Evolutionary conservation across 2,888 invertebrate genomes (phyloP).

Genomic region (Oscheius onirici): DNA sequence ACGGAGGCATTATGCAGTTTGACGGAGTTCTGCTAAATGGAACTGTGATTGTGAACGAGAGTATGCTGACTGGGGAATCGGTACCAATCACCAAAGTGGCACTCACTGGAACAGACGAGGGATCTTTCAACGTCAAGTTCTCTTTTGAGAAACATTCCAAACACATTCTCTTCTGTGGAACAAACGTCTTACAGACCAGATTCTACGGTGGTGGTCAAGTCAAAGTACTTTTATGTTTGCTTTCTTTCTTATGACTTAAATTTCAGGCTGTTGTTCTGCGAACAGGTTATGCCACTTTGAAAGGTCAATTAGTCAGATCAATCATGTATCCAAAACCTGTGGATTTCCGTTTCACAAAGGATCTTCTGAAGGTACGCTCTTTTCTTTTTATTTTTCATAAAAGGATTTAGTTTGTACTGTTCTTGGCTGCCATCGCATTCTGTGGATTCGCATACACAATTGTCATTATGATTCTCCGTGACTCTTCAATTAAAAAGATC

Average conservation of each 20-base stretch:
- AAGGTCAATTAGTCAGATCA: constrained; percentile 78
- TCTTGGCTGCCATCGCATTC: constrained; percentile 42
- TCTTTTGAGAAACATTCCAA: constrained; percentile 82
- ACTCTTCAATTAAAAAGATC: constrained; percentile 73
- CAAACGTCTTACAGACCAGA: constrained; percentile 87
- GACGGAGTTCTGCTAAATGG: constrained; percentile 88
- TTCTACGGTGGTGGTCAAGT: constrained; percentile 72
- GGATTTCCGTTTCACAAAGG: constrained; percentile 76
- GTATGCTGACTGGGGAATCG: constrained; percentile 93
- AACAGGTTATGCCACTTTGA: constrained; percentile 78
- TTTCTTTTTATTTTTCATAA: too few species aligned
- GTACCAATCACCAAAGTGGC: constrained; percentile 85
- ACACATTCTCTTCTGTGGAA: constrained; percentile 89
- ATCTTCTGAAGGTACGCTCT: constrained; percentile 75
- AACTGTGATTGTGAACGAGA: constrained; percentile 90
- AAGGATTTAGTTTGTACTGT: constrained; percentile 42
- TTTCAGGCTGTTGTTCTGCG: constrained; percentile 81
- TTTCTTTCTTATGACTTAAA: background rate
- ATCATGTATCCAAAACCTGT: constrained; percentile 77
- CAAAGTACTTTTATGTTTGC: constrained; percentile 41
- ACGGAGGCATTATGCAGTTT: constrained; percentile 80
- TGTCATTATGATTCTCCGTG: constrained; percentile 80
- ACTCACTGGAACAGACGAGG: constrained; percentile 61
- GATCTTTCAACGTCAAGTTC: constrained; percentile 70
- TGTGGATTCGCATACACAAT: constrained; percentile 79